A percentile compares a stretch with the other conserved stretches of the same genome.
Conservation (phyloP, 1,140 invertebrate genomes). For the Papilio helenus region DNA sequence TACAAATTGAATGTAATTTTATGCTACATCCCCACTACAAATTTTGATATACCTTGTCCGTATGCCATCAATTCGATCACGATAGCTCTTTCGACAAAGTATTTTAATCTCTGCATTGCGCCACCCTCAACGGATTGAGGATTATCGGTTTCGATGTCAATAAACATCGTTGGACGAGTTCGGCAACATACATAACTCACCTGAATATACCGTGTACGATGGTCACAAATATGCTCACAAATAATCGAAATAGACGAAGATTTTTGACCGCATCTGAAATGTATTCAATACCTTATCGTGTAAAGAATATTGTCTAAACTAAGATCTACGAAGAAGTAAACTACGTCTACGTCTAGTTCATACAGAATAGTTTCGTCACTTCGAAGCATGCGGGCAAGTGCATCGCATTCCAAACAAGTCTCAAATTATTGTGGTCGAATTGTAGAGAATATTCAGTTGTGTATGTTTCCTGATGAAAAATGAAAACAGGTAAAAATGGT, state of each 20-base stretch:
- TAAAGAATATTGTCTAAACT: no score
- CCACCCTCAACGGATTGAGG: slow-evolving; percentile 34
- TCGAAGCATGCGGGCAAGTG: no score
- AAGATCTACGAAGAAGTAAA: no score
- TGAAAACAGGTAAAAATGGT: no score
- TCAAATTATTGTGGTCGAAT: no score
- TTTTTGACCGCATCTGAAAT: background rate
- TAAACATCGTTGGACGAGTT: slow-evolving; percentile 29
- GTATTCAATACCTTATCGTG: background rate
- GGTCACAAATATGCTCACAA: background rate
- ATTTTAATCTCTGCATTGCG: slow-evolving; percentile 39
- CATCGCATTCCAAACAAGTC: no score
- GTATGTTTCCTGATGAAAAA: no score
- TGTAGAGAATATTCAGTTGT: no score
- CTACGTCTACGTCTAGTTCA: no score
- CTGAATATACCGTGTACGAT: background rate
- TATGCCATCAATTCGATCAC: background rate
- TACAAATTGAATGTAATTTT: background rate
- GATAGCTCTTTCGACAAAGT: slow-evolving; percentile 29
- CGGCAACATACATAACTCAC: slow-evolving; percentile 17
- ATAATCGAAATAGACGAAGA: background rate
- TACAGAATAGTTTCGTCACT: no score
- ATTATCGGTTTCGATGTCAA: slow-evolving; percentile 35
- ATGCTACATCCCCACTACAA: background rate
- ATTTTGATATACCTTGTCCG: background rate